These are phyloP conservation scores for Ibidorhyncha struthersii DNA, from an alignment of 2,113 vertebrate species.

Conservation along the genomic window DNA sequence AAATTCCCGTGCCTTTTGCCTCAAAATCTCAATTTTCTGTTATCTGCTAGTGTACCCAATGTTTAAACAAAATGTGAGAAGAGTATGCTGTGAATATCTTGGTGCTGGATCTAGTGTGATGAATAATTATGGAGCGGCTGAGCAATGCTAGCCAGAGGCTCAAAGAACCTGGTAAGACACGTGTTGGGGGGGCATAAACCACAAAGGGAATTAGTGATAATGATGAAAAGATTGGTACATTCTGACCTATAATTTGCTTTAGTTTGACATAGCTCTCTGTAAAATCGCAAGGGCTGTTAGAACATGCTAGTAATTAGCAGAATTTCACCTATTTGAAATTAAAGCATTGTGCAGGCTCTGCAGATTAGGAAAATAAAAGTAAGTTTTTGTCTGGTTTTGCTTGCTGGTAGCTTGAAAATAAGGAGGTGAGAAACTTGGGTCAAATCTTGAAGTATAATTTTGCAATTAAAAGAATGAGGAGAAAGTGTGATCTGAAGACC, in stretches of 20 bases:
- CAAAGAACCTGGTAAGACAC: not conserved
- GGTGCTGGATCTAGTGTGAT: not conserved
- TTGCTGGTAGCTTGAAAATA: not conserved
- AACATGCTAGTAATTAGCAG: slow-evolving; percentile 14
- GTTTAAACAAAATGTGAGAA: slow-evolving; percentile 26
- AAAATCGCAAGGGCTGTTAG: not conserved
- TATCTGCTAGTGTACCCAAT: not conserved
- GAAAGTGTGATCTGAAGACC: slow-evolving; percentile 36
- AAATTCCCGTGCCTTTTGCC: not conserved
- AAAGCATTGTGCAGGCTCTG: not conserved
- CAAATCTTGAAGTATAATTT: slow-evolving; percentile 9
- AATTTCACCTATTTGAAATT: not conserved
- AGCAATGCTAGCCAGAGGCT: not conserved
- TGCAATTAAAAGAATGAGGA: slow-evolving; percentile 34
- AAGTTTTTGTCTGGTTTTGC: not conserved
- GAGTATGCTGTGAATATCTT: not conserved
- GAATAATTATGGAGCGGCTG: not conserved
- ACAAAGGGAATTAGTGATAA: not conserved
- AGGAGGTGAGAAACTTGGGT: slow-evolving; percentile 23
- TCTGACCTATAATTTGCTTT: not conserved
- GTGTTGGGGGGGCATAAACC: not conserved
- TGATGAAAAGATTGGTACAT: not conserved
- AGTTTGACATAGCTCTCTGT: not conserved
- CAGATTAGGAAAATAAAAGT: not conserved
- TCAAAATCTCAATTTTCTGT: not conserved